A percentile compares a stretch with the other conserved stretches of the same genome.
Conservation (phyloP, 2,113 vertebrate genomes). For the Ia io region DNA sequence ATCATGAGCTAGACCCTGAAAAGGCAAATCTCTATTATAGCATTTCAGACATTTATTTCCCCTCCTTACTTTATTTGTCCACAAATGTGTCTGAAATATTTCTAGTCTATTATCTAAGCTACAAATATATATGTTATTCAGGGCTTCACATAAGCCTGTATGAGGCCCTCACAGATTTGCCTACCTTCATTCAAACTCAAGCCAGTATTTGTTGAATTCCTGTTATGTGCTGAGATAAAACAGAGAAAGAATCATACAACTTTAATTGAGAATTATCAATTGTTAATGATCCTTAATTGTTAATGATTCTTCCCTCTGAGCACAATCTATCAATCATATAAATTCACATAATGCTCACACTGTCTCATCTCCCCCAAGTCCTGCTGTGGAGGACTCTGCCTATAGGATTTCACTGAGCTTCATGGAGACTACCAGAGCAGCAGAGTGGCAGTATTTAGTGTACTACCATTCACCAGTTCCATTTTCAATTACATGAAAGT, state of each 20-base stretch:
- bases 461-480: background rate
- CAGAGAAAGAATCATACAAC: background rate
- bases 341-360: background rate
- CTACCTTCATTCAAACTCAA: background rate
- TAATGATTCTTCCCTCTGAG: background rate
- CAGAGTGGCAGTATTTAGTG: background rate
- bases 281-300: background rate
- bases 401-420: background rate
- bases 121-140: background rate
- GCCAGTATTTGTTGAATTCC: background rate
- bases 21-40: background rate
- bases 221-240: background rate
- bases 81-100: background rate
- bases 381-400: background rate
- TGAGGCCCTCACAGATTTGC: background rate
- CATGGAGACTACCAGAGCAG: background rate
- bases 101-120: background rate
- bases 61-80: background rate
- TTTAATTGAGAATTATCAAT: background rate
- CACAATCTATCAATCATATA: background rate
- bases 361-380: background rate
- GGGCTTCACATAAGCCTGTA: background rate
- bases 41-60: background rate
- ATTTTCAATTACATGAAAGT: constrained; percentile 39
- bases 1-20: background rate